phyloP scores from a whole-genome alignment of 1,140 invertebrate genomes.

The Eueides isabella region DNA sequence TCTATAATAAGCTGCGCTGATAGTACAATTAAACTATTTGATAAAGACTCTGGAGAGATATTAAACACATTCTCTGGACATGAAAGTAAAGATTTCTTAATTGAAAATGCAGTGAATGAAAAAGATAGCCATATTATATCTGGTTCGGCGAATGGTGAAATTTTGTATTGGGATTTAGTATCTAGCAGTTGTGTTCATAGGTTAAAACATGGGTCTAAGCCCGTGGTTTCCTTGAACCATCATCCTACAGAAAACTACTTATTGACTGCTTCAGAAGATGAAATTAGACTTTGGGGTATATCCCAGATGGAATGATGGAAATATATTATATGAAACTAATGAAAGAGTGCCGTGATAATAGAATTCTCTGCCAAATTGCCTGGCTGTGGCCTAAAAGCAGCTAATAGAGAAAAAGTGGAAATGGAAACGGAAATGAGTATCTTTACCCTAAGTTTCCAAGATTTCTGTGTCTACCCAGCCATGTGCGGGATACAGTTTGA shows the following conservation, averaged over 20 bases:
- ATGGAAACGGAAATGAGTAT: too few species aligned
- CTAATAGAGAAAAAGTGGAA: too few species aligned
- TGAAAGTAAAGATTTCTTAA: conserved; percentile 88
- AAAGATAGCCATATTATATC: conserved; percentile 93
- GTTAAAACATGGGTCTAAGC: conserved; percentile 72
- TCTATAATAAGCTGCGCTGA: conserved; percentile 92
- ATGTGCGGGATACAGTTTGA: too few species aligned
- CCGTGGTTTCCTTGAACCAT: conserved; percentile 87
- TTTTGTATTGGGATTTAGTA: conserved; percentile 95
- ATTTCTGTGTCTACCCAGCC: too few species aligned
- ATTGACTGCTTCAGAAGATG: conserved; percentile 85
- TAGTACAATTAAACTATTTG: conserved; percentile 91
- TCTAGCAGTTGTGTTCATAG: conserved; percentile 85
- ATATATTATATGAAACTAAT: background rate
- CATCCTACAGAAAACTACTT: conserved; percentile 88
- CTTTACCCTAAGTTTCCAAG: too few species aligned
- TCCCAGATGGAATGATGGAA: conserved; percentile 45
- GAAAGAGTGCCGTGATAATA: too few species aligned
- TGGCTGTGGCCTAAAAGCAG: too few species aligned
- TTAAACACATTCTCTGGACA: conserved; percentile 90
- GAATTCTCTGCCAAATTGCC: too few species aligned
- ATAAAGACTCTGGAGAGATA: conserved; percentile 86
- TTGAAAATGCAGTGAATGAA: conserved; percentile 92
- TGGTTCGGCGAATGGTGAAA: conserved; percentile 92
- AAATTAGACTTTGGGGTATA: conserved; percentile 85